A percentile compares a stretch with the other conserved stretches of the same genome.
phyloP scores from a whole-genome alignment of 2,888 invertebrate genomes.

The Caenorhabditis sp. region DNA sequence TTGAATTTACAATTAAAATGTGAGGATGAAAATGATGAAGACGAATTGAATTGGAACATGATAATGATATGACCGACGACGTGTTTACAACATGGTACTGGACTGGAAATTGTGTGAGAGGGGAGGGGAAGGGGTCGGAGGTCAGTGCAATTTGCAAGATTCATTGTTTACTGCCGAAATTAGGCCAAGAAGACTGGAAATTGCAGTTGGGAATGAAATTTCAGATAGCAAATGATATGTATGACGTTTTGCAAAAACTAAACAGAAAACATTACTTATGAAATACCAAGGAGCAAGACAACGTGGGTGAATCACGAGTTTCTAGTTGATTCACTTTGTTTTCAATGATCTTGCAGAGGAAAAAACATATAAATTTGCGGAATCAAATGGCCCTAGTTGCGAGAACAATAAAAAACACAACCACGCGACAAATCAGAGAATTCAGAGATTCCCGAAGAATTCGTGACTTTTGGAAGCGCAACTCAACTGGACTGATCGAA shows the following conservation, averaged over 20 bases:
- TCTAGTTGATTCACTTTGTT: too few species aligned
- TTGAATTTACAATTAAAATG: too few species aligned
- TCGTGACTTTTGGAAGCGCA: slow-evolving; percentile 1
- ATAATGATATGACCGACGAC: not conserved
- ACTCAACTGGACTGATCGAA: slow-evolving; percentile 12
- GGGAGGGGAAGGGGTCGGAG: not conserved
- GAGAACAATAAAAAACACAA: not conserved
- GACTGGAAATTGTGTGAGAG: not conserved
- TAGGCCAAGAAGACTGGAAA: too few species aligned
- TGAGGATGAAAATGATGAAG: too few species aligned
- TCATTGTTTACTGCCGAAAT: too few species aligned
- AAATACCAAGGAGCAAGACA: too few species aligned
- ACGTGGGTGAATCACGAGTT: too few species aligned
- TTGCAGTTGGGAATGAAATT: not conserved
- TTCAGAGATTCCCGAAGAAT: not conserved
- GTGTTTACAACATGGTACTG: not conserved
- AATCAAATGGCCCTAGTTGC: not conserved
- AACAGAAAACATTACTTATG: too few species aligned
- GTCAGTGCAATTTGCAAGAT: not conserved
- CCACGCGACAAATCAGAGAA: not conserved
- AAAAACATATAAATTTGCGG: not conserved
- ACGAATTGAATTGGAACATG: not conserved
- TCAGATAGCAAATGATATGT: not conserved
- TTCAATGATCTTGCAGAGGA: too few species aligned
- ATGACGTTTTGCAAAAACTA: too few species aligned